phyloP scores from a whole-genome alignment of 2,797 vertebrate species.

The Anabas testudineus region DNA sequence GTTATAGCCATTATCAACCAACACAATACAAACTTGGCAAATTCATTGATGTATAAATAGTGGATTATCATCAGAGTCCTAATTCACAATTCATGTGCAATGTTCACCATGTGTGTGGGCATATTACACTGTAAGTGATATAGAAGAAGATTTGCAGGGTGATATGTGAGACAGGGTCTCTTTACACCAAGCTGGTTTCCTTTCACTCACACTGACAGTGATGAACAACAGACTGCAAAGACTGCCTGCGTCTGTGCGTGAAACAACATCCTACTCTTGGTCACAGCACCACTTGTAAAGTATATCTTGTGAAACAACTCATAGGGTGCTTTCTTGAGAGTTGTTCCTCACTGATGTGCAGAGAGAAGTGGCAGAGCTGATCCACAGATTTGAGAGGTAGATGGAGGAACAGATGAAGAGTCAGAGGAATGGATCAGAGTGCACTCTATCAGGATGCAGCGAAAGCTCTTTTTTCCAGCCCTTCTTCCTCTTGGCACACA shows the following conservation, averaged over 20 bases:
- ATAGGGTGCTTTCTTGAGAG: slow-evolving; percentile 5
- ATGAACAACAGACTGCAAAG: slow-evolving; percentile 13
- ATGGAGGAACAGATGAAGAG: slow-evolving; percentile 46
- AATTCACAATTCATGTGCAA: background rate
- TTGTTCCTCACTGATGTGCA: slow-evolving; percentile 40
- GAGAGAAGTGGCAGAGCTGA: slow-evolving; percentile 15
- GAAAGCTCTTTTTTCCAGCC: slow-evolving; percentile 15
- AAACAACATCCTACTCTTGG: slow-evolving; percentile 15
- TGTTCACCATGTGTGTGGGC: background rate
- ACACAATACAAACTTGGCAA: background rate
- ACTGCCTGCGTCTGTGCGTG: slow-evolving; percentile 24
- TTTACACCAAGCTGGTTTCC: no score
- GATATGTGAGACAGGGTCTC: no score
- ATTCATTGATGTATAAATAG: background rate
- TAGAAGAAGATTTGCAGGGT: background rate
- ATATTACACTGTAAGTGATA: no score
- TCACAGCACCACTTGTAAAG: slow-evolving; percentile 23
- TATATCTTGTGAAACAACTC: slow-evolving; percentile 33
- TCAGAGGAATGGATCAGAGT: slow-evolving; percentile 47
- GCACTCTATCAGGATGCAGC: slow-evolving; percentile 41
- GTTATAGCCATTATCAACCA: background rate
- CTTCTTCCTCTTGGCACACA: slow-evolving; percentile 22
- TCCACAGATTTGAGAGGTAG: slow-evolving; percentile 38
- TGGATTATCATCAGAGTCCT: background rate
- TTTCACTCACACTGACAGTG: slow-evolving; percentile 9